Base-by-base conservation (phyloP, 2,797 vertebrate species). In the Somateria mollissima region DNA sequence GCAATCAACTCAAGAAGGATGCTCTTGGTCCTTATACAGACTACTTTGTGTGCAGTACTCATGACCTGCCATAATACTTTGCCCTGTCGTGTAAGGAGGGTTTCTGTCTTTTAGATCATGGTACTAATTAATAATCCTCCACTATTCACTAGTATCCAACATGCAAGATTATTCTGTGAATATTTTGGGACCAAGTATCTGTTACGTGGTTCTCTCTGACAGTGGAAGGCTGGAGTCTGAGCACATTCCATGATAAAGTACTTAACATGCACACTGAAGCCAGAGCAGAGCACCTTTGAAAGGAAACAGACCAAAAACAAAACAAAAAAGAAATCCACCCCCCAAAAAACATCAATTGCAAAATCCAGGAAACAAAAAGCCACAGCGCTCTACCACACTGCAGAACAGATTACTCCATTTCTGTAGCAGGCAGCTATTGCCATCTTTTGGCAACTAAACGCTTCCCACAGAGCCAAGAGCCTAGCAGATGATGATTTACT, bases 401-500 rank as follows among this genome's bases (percentile, higher is more conserved):
- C 77, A 92, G 87, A 93, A 71, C 61, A 83, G 94, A 93, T 85
- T 70, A 94, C 41, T 64, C 80, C 74, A 82, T 70, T 92, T 93
- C 94, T 94, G 82, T 25, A 92, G 85, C 77, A 94, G 77, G 80
- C 92, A 90, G 93, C 60, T 93, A 94, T 94, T 95, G 83, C 92
- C 71, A 79, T 79, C 93, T 95, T 95, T 88, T 95, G 95, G 94
- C 96, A 97, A 95, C 64, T 58, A 64, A 30, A 75, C 74, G 85
- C 82, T 82, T 87, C 88, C 86, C 81, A 87, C 77, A 87, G 84
- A 95, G 94, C 92, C 93, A 96, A 94, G 60, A 95, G 64, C 76
- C 90, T 84, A 96, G 76, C 90, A 95, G 90, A 92, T 84, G 49
- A 71, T 54, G 77, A 95, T 95, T 95, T 95, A 91, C 86, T 94